A percentile compares a stretch with the other conserved stretches of the same genome.
Evolutionary conservation across 2,113 vertebrate species (phyloP).

Genomic region (Oophaga pumilio): DNA sequence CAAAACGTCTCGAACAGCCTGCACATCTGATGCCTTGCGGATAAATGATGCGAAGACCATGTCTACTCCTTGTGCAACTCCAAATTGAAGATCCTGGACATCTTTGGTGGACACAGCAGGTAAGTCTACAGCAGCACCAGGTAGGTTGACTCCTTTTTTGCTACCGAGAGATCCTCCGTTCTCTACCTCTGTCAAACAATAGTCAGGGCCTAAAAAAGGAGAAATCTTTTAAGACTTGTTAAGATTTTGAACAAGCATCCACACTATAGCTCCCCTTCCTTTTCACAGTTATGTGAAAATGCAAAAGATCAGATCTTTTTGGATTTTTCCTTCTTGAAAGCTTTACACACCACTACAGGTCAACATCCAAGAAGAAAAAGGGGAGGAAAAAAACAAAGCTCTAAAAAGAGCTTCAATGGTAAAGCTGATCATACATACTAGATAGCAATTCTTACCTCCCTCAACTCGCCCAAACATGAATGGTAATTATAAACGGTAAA

Average conservation of each 20-base stretch:
- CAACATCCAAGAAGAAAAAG: no score
- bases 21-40: constrained; percentile 91
- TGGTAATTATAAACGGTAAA: no score
- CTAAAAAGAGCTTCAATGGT: no score
- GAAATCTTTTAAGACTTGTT: neutral
- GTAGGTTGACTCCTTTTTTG: constrained; percentile 97
- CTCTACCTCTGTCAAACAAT: constrained; percentile 83
- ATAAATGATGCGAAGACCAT: constrained; percentile 99
- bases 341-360: no score
- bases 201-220: constrained; percentile 76
- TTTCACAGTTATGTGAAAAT: neutral
- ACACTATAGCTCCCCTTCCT: neutral
- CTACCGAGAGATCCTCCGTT: constrained; percentile 90
- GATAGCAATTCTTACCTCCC: no score
- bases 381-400: no score
- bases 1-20: constrained; percentile 87
- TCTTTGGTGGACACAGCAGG: constrained; percentile 93
- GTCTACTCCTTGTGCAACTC: constrained; percentile 92
- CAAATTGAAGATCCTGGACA: constrained; percentile 91
- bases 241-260: neutral
- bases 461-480: no score
- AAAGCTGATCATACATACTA: no score
- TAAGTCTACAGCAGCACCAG: constrained; percentile 90
- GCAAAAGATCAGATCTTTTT: neutral
- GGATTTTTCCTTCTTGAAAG: no score